A percentile compares a stretch with the other conserved stretches of the same genome.
phyloP scores from a whole-genome alignment of 2,888 invertebrate genomes.

The Corbicula japonica region DNA sequence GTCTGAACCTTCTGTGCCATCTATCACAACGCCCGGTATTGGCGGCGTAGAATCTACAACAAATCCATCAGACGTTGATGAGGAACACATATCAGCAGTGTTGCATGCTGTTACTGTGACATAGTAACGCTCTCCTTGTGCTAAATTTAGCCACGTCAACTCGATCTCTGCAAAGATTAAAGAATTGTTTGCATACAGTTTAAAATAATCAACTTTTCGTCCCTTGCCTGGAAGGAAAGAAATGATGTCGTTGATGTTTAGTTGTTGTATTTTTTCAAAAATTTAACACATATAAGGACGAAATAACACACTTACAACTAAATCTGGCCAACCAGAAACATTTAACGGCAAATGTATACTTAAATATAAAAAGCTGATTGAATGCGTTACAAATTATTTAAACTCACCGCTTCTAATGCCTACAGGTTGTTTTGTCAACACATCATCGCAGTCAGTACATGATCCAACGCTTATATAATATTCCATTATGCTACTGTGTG shows the following conservation, averaged over 20 bases:
- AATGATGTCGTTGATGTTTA: no score
- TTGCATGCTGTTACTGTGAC: constrained; percentile 74
- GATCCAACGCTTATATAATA: constrained; percentile 64
- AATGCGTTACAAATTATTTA: no score
- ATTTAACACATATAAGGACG: no score
- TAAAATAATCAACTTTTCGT: no score
- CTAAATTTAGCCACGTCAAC: constrained; percentile 47
- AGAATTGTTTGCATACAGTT: no score
- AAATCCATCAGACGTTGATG: constrained; percentile 73
- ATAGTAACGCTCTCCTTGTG: constrained; percentile 62
- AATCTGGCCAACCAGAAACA: no score
- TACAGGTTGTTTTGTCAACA: constrained; percentile 58
- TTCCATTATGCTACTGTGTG: constrained; percentile 63
- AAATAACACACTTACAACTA: no score
- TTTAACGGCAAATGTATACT: no score
- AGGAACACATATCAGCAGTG: constrained; percentile 67
- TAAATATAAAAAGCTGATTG: no score
- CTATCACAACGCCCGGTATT: constrained; percentile 66
- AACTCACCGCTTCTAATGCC: constrained; percentile 61
- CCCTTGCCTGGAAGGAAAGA: no score
- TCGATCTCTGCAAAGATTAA: constrained; percentile 59
- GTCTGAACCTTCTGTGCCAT: constrained; percentile 64
- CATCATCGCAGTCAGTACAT: constrained; percentile 64
- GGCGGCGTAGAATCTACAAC: constrained; percentile 74
- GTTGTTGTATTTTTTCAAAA: no score